Conservation (phyloP, 2,113 vertebrate species). For the Fulica atra region DNA sequence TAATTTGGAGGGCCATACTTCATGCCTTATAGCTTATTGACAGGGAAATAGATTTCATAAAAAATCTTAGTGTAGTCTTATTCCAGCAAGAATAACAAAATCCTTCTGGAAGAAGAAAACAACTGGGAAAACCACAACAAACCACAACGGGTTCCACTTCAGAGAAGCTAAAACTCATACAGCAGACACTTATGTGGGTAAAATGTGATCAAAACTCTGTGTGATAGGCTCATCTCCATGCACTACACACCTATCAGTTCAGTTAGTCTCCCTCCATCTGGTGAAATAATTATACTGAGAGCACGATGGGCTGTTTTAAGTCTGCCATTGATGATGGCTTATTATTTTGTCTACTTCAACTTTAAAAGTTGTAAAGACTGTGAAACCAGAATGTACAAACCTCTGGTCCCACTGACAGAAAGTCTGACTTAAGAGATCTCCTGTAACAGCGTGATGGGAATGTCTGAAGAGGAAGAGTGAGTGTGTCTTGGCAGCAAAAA, state of each 20-base stretch:
- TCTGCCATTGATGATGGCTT: background rate
- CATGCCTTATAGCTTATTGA: background rate
- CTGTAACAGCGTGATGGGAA: background rate
- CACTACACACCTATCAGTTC: background rate
- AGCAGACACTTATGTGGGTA: background rate
- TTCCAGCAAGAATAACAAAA: background rate
- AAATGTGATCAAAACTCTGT: background rate
- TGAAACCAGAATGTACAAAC: background rate
- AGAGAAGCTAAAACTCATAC: background rate
- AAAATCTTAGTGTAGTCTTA: background rate
- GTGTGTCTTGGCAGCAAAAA: background rate
- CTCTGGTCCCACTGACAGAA: background rate
- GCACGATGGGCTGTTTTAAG: background rate
- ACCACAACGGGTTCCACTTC: background rate
- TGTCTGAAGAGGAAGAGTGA: background rate
- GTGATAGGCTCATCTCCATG: constrained; percentile 1
- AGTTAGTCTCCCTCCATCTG: background rate
- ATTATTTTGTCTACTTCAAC: background rate
- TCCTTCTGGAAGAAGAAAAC: background rate
- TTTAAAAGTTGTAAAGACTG: background rate
- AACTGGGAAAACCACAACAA: background rate
- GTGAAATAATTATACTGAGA: constrained; percentile 24
- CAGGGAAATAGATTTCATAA: background rate
- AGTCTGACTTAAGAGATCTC: background rate
- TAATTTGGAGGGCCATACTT: background rate